Evolutionary conservation across 2,113 vertebrate species (phyloP), one percentile per base, ranked within the genome.

Genomic region (Cercopithecus mona): DNA sequence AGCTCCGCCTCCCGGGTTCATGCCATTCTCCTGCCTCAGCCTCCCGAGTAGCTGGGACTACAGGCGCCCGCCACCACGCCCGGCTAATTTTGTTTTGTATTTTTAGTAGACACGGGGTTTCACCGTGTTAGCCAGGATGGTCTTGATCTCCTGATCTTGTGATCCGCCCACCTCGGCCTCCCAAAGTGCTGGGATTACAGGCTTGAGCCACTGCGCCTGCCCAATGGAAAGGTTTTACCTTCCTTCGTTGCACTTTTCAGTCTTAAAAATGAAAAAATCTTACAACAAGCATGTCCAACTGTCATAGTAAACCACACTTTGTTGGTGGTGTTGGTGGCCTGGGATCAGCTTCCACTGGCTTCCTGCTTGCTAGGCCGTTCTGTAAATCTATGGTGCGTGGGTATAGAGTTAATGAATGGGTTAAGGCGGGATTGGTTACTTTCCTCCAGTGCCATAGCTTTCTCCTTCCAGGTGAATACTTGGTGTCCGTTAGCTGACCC

Each of bases 51-150:
- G 17, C 52, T 55, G 52, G 52, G 52, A 55, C 17, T 55, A 55
- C 52, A 55, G 52, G 52, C 1, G 6, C 17, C 52, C 17, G 0
- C 52, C 52, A 55, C 17, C 52, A 0, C 0, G 2, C 6, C 17
- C 0, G 17, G 52, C 52, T 55, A 7, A 7, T 55, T 55, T 55
- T 55, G 52, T 55, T 20, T 55, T 55, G 52, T 55, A 55, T 55
- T 55, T 55, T 55, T 55, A 55, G 52, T 55, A 20, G 52, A 55
- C 17, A 55, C 0, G 2, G 52, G 52, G 52, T 55, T 55, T 55
- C 18, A 55, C 52, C 2, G 1, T 55, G 52, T 55, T 55, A 55
- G 52, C 52, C 52, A 55, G 52, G 17, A 20, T 55, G 52, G 52
- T 55, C 52, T 18, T 0, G 6, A 55, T 55, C 52, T 55, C 52